Conservation (phyloP, 2,797 vertebrate genomes). For the Micropoecilia bifurca region DNA sequence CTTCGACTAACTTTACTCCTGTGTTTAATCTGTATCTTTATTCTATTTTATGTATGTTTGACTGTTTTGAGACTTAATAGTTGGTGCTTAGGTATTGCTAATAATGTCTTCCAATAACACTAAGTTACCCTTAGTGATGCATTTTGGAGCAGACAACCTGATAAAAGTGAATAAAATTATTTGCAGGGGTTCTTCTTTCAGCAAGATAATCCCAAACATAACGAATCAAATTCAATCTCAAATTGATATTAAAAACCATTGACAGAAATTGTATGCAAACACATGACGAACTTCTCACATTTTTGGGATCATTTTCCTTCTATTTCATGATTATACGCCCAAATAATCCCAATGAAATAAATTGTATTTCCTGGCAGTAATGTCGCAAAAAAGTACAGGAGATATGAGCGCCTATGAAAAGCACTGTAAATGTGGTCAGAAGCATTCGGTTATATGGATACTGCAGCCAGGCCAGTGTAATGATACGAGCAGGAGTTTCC, state of each 20-base stretch:
- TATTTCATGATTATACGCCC: not conserved
- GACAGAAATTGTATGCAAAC: too few species aligned
- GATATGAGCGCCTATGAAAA: not conserved
- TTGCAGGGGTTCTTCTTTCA: not conserved
- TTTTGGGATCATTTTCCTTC: not conserved
- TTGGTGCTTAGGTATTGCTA: too few species aligned
- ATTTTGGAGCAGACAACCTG: too few species aligned
- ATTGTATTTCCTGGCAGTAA: not conserved
- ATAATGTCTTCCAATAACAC: too few species aligned
- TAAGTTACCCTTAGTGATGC: too few species aligned
- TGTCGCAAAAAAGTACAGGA: not conserved
- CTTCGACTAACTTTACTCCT: not conserved
- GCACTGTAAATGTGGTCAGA: not conserved
- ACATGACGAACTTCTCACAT: not conserved
- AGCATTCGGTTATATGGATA: conserved; percentile 14
- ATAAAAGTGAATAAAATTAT: not conserved
- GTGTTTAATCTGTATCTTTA: too few species aligned
- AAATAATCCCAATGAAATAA: not conserved
- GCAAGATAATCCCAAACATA: not conserved
- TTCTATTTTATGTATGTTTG: too few species aligned
- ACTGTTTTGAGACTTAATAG: too few species aligned
- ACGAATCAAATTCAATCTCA: too few species aligned
- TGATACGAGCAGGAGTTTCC: conserved; percentile 17
- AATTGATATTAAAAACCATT: too few species aligned
- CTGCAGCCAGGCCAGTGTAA: conserved; percentile 1